These are phyloP conservation scores for Epirrhoe alternata DNA, from an alignment of 2,888 invertebrate genomes.

Conservation along the genomic window DNA sequence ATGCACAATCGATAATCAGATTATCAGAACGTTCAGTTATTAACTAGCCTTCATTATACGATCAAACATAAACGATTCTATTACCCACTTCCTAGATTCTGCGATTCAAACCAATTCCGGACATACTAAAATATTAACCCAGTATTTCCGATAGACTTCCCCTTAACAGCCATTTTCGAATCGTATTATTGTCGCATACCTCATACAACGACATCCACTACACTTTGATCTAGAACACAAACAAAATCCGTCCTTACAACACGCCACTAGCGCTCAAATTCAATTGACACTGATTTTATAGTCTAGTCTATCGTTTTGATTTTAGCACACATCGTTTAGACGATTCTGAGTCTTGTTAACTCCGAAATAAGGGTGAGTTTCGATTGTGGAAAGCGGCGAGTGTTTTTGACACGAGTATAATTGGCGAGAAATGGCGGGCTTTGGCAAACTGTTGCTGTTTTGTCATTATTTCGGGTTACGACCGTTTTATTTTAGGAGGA, in stretches of 20 bases:
- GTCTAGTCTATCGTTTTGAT: conserved; percentile 58
- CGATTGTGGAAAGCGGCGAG: conserved; percentile 45
- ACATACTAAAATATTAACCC: conserved; percentile 24
- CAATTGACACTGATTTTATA: conserved; percentile 51
- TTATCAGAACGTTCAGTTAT: neutral
- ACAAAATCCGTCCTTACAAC: conserved; percentile 51
- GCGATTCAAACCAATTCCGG: conserved; percentile 6
- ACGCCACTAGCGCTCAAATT: conserved; percentile 35
- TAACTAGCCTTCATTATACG: neutral
- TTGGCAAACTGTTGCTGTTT: conserved; percentile 67
- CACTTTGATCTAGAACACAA: conserved; percentile 69
- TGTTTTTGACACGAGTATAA: conserved; percentile 79
- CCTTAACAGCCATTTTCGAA: conserved; percentile 72
- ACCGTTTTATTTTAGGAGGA: conserved; percentile 39
- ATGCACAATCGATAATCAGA: neutral
- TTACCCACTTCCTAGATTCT: conserved; percentile 9
- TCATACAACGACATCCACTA: conserved; percentile 66
- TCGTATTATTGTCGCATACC: conserved; percentile 74
- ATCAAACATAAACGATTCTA: conserved; percentile 4
- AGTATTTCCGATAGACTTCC: conserved; percentile 45
- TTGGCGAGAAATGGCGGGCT: conserved; percentile 80
- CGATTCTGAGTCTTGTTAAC: neutral
- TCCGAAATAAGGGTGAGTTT: conserved; percentile 48
- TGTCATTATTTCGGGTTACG: conserved; percentile 42
- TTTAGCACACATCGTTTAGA: conserved; percentile 36